Conservation (phyloP, 2,888 invertebrate species). For the Periphyllus acericola region DNA sequence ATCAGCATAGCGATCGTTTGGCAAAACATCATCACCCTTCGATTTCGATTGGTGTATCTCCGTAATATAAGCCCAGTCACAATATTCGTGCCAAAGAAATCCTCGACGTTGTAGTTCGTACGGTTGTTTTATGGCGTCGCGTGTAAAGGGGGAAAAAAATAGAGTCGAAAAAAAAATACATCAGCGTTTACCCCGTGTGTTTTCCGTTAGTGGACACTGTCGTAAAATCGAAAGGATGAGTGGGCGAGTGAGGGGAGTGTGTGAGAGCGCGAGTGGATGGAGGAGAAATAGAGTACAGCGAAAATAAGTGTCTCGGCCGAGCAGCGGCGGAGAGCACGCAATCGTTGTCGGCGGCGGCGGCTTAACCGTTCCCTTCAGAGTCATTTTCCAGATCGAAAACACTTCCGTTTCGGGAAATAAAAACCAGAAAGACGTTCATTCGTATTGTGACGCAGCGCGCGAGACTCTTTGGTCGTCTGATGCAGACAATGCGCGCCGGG, state of each 20-base stretch:
- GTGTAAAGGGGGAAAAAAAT: neutral
- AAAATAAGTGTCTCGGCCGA: neutral
- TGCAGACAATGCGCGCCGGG: neutral
- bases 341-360: constrained; percentile 7
- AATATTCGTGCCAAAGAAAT: neutral
- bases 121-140: neutral
- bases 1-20: neutral
- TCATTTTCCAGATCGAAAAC: constrained; percentile 54
- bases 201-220: constrained; percentile 21
- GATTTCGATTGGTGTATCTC: neutral
- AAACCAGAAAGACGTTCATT: constrained; percentile 42
- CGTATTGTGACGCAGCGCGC: constrained; percentile 36
- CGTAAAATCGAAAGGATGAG: neutral
- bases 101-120: neutral
- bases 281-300: no score
- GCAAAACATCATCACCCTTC: neutral
- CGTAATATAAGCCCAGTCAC: neutral
- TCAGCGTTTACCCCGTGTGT: neutral
- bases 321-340: neutral
- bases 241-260: neutral
- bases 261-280: neutral
- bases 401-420: constrained; percentile 54
- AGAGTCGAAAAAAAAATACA: constrained; percentile 2
- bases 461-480: constrained; percentile 40
- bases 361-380: constrained; percentile 52